Conservation (phyloP, 64 coral and sea anemone species). For the Acropora yongei region DNA sequence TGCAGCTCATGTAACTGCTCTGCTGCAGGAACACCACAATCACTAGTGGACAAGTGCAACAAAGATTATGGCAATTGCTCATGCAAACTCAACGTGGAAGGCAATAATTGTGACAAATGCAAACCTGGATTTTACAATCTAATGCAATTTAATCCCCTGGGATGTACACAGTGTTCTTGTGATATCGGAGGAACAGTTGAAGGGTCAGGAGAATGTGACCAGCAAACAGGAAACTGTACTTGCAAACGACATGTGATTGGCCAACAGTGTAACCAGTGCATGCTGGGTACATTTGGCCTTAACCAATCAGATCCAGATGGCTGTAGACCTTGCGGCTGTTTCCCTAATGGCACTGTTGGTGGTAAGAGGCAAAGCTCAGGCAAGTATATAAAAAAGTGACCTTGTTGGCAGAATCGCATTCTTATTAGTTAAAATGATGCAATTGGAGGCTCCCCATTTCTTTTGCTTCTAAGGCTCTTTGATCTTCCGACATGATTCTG, state of each 20-base stretch:
- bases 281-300: slow-evolving; percentile 59
- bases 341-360: slow-evolving; percentile 76
- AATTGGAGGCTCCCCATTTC: too few relatives aligned
- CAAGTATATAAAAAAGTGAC: background rate
- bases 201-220: slow-evolving; percentile 65
- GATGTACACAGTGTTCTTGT: slow-evolving; percentile 72
- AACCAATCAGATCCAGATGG: slow-evolving; percentile 79
- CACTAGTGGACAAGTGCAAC: slow-evolving; percentile 54
- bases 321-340: slow-evolving; percentile 83
- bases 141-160: slow-evolving; percentile 56
- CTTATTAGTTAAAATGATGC: too few relatives aligned
- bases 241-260: slow-evolving; percentile 83
- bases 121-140: slow-evolving; percentile 78
- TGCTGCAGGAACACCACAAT: slow-evolving; percentile 42
- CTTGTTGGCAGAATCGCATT: too few relatives aligned
- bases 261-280: slow-evolving; percentile 71
- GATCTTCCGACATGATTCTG: too few relatives aligned
- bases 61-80: slow-evolving; percentile 59
- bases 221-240: slow-evolving; percentile 81
- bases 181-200: slow-evolving; percentile 77
- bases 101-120: slow-evolving; percentile 72
- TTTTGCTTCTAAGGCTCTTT: too few relatives aligned
- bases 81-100: slow-evolving; percentile 66
- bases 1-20: slow-evolving; percentile 87
- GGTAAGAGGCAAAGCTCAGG: slow-evolving; percentile 70